phyloP scores from a whole-genome alignment of 2,113 vertebrate species.

The Polypterus senegalus region DNA sequence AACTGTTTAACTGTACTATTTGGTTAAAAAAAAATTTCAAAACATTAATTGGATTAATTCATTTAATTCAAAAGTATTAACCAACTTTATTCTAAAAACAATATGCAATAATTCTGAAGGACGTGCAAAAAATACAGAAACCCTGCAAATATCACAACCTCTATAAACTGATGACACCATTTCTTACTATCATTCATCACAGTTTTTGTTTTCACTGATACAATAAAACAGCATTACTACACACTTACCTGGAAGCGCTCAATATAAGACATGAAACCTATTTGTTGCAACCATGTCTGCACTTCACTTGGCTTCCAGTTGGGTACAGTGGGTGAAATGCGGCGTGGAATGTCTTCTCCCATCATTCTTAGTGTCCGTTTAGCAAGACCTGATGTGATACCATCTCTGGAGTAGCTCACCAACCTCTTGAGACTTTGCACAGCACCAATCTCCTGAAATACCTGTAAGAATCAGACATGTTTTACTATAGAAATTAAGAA shows the following conservation, averaged over 20 bases:
- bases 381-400: conserved; percentile 69
- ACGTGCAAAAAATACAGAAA: not conserved
- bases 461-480: conserved; percentile 37
- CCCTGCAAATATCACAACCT: too few species aligned
- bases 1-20: too few species aligned
- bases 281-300: conserved; percentile 88
- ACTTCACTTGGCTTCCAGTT: conserved; percentile 90
- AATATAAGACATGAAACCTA: conserved; percentile 71
- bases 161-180: too few species aligned
- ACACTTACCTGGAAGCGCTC: conserved; percentile 69
- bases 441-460: conserved; percentile 87
- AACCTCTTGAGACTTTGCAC: conserved; percentile 87
- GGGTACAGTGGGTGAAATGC: conserved; percentile 72
- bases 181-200: too few species aligned
- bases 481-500: too few species aligned
- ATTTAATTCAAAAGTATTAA: too few species aligned
- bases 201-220: too few species aligned
- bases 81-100: too few species aligned
- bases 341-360: conserved; percentile 74
- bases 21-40: too few species aligned
- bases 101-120: not conserved
- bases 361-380: conserved; percentile 72
- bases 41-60: too few species aligned
- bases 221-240: too few species aligned
- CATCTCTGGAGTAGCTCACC: conserved; percentile 81